Evolutionary conservation across 2,888 invertebrate species (phyloP), one percentile per base, ranked within the genome.

Genomic region (Glomeris marginata): DNA sequence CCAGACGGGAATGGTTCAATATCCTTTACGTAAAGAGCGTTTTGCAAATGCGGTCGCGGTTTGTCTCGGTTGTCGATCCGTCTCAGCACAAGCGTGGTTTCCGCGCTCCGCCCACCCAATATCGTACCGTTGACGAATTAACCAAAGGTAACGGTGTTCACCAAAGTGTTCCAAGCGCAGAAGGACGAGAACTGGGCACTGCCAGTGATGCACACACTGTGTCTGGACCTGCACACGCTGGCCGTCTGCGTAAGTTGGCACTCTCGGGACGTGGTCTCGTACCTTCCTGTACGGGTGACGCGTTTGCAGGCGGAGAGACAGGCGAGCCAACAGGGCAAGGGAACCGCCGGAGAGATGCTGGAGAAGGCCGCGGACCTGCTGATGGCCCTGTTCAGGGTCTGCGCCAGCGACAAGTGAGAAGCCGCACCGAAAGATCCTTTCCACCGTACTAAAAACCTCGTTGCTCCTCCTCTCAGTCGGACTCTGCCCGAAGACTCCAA

Each of bases 141-240:
- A 28, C 28, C 4, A 28, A 28, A 3, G 28, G 28, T 28, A 8
- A 28, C 4, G 28, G 8, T 28, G 1, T 78, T 91, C 42, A 81
- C 81, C 0, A 85, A 84, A 64, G 74, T 90, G 48, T 71, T 97
- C 44, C 88, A 91, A 66, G 71, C 77, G 35, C 81, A 86, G 58
- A 90, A 87, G 59, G 95, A 95, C 58, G 91, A 91, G 61, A 97
- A 97, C 66, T 98, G 97, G 97, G 82, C 84, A 58, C 69, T 98
- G n/a, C 86, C 91, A 0, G 76, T 97, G 8, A 85, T 97, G 83
- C 88, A 87, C 62, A 76, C 79, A 0, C 77, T 87, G 13, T 90
- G 91, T 60, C 73, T 90, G 15, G 97, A 98, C 67, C 71, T 98
- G 38, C 72, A 97, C 49, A 73, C 83, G n/a, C 73, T 73, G 57